phyloP scores from a whole-genome alignment of 2,113 vertebrate genomes.

The Odontesthes bonariensis region DNA sequence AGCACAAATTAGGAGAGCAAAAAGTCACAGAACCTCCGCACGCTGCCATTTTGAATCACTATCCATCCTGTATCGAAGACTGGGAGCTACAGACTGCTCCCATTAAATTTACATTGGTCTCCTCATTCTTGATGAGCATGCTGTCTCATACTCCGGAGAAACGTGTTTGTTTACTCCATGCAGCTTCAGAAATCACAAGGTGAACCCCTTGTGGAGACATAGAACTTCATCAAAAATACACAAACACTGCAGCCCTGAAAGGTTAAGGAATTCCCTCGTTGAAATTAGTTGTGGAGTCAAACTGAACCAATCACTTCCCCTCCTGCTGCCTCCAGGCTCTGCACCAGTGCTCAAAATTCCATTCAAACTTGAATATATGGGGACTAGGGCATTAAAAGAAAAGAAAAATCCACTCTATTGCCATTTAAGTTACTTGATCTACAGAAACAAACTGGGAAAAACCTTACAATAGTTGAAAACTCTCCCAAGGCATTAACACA shows the following conservation, averaged over 20 bases:
- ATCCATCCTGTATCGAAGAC: background rate
- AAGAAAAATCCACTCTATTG: conserved; percentile 72
- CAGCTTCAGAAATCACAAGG: conserved; percentile 20
- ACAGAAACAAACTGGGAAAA: conserved; percentile 80
- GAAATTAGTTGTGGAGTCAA: conserved; percentile 4
- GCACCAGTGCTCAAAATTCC: conserved; percentile 51
- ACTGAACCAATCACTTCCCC: background rate
- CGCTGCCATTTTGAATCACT: background rate
- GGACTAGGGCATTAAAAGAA: no score
- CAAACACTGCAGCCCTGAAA: conserved; percentile 28
- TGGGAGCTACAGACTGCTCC: conserved; percentile 17
- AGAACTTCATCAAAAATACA: conserved; percentile 44
- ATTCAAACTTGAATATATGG: conserved; percentile 28
- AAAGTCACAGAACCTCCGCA: no score
- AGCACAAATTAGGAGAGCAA: no score
- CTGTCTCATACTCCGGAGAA: background rate
- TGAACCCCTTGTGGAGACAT: conserved; percentile 4
- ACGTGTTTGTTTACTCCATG: conserved; percentile 23
- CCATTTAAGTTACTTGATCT: conserved; percentile 67
- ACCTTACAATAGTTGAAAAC: conserved; percentile 73
- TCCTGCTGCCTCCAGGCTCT: conserved; percentile 26
- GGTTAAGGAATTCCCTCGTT: background rate
- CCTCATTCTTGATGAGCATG: conserved; percentile 21
- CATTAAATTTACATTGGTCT: conserved; percentile 30
- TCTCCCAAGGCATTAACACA: conserved; percentile 56